Conservation (phyloP, 2,888 invertebrate genomes). For the Gymnocheta viridis region DNA sequence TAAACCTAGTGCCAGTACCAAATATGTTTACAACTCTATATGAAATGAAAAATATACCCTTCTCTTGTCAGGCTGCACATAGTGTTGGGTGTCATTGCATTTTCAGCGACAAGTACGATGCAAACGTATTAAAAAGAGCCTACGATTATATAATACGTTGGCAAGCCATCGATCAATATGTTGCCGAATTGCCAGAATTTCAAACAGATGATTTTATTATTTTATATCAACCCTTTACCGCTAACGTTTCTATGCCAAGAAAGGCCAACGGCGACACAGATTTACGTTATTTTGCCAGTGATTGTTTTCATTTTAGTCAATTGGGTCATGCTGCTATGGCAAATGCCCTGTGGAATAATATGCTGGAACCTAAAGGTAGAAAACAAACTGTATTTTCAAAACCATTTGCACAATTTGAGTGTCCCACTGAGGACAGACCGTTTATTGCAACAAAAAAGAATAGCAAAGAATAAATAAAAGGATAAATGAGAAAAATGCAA, state of each 20-base stretch:
- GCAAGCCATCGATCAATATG: constrained; percentile 83
- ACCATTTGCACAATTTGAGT: constrained; percentile 73
- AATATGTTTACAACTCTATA: constrained; percentile 73
- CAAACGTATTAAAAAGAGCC: constrained; percentile 56
- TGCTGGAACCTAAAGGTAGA: constrained; percentile 82
- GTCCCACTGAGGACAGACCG: constrained; percentile 78
- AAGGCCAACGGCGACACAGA: constrained; percentile 81
- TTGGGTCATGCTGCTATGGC: constrained; percentile 83
- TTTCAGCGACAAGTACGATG: constrained; percentile 71
- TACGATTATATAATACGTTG: constrained; percentile 77
- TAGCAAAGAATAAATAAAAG: constrained; percentile 50
- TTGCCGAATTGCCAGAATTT: constrained; percentile 80
- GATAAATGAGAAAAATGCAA: neutral
- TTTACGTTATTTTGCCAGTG: constrained; percentile 83
- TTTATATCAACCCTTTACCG: constrained; percentile 82
- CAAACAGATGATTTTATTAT: constrained; percentile 84
- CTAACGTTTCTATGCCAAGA: constrained; percentile 77
- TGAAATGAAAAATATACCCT: constrained; percentile 70
- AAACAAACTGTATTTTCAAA: constrained; percentile 76
- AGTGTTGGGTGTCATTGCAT: constrained; percentile 77
- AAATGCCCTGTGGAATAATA: constrained; percentile 84
- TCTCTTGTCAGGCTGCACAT: constrained; percentile 74
- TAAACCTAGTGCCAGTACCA: constrained; percentile 76
- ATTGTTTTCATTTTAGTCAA: constrained; percentile 86
- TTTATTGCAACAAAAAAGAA: constrained; percentile 76